These are phyloP conservation scores for Tuberolachnus salignus DNA, from an alignment of 2,888 invertebrate species.

Conservation along the genomic window DNA sequence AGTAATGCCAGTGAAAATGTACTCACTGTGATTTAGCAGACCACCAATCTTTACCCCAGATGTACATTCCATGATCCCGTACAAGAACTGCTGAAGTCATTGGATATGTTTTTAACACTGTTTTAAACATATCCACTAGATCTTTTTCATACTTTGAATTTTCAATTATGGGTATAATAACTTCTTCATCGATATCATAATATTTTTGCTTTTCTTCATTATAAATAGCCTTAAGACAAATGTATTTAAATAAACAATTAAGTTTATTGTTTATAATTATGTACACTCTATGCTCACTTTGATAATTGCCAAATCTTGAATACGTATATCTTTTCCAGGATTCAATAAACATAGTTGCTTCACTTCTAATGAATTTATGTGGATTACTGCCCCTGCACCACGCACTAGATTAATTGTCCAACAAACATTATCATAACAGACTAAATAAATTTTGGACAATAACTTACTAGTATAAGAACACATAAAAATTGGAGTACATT, in stretches of 20 bases:
- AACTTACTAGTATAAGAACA: constrained; percentile 74
- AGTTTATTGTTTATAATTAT: neutral
- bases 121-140: constrained; percentile 77
- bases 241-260: constrained; percentile 58
- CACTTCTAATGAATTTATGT: constrained; percentile 90
- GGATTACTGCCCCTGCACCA: constrained; percentile 91
- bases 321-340: constrained; percentile 82
- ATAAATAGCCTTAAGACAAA: constrained; percentile 70
- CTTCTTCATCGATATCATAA: constrained; percentile 85
- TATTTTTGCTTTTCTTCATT: constrained; percentile 74
- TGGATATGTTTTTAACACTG: constrained; percentile 80
- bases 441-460: neutral
- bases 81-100: constrained; percentile 90
- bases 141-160: constrained; percentile 93
- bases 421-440: constrained; percentile 14
- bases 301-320: constrained; percentile 96
- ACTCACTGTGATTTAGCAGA: constrained; percentile 87
- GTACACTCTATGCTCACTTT: constrained; percentile 67
- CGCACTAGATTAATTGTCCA: constrained; percentile 60
- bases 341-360: constrained; percentile 87
- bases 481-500: constrained; percentile 96
- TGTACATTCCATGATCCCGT: constrained; percentile 92
- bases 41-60: constrained; percentile 96
- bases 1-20: neutral
- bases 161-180: constrained; percentile 94